phyloP scores from a whole-genome alignment of 2,113 vertebrate species.

The Bubalus kerabau region DNA sequence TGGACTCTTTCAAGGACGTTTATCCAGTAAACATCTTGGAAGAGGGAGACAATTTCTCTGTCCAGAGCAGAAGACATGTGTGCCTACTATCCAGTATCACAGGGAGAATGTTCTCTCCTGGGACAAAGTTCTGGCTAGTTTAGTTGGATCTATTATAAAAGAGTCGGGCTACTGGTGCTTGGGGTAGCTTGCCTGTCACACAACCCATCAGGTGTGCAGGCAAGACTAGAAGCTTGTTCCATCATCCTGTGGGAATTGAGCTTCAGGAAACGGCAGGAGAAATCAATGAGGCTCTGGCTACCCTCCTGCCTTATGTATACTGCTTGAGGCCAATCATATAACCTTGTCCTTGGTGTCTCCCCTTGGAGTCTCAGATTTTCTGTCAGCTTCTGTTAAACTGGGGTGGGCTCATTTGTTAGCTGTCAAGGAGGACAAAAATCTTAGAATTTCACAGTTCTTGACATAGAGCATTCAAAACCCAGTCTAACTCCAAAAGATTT shows the following conservation, averaged over 20 bases:
- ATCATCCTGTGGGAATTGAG: not conserved
- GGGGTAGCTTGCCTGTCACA: not conserved
- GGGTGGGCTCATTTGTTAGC: not conserved
- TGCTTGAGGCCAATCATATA: not conserved
- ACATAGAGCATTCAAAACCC: not conserved
- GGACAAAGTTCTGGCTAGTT: not conserved
- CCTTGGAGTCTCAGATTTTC: not conserved
- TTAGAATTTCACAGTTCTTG: not conserved
- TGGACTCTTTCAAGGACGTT: not conserved
- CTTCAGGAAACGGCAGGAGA: not conserved
- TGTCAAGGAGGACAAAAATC: not conserved
- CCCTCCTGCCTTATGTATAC: not conserved
- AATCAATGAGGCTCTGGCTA: not conserved
- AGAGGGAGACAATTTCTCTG: not conserved
- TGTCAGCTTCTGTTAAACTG: not conserved
- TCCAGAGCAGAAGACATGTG: not conserved
- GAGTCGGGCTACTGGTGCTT: not conserved
- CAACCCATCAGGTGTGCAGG: no score
- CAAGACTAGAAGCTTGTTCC: not conserved
- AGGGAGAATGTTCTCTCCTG: not conserved
- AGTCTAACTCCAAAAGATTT: not conserved
- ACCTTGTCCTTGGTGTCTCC: not conserved
- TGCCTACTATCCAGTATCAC: not conserved
- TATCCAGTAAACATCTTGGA: not conserved
- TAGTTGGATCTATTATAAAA: not conserved